phyloP scores from a whole-genome alignment of 1,140 invertebrate species.

The Bombus turneri region DNA sequence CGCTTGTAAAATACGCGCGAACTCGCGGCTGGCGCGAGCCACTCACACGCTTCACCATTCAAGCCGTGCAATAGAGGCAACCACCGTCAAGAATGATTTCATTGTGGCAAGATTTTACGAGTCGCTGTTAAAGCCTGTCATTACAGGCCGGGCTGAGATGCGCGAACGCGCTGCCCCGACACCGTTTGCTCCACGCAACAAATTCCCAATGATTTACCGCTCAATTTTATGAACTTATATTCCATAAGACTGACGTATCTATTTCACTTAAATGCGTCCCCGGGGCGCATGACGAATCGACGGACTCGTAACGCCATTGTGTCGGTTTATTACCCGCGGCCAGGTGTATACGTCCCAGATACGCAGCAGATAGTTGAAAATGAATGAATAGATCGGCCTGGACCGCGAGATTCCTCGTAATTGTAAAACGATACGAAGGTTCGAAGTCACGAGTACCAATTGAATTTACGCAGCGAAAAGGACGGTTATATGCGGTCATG shows the following conservation, averaged over 20 bases:
- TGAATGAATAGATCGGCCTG: not conserved
- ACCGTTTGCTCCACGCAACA: conserved; percentile 59
- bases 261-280: conserved; percentile 77
- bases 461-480: too few relatives aligned
- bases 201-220: conserved; percentile 78
- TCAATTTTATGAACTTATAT: conserved; percentile 81
- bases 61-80: conserved; percentile 29
- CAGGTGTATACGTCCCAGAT: conserved; percentile 46
- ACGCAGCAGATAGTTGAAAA: conserved; percentile 29
- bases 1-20: conserved; percentile 24
- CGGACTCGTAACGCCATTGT: conserved; percentile 56
- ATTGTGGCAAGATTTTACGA: conserved; percentile 81
- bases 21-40: conserved; percentile 11
- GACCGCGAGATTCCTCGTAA: not conserved
- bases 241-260: conserved; percentile 79
- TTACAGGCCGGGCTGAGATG: conserved; percentile 72
- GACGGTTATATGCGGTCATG: too few relatives aligned
- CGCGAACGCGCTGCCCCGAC: conserved; percentile 3
- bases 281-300: conserved; percentile 62
- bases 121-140: conserved; percentile 79
- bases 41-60: not conserved
- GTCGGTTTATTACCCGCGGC: conserved; percentile 51
- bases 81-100: conserved; percentile 72
- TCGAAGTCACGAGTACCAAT: not conserved
- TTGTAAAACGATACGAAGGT: not conserved